These are phyloP conservation scores for Thalpophila matura DNA, from an alignment of 2,888 invertebrate species.

Conservation along the genomic window DNA sequence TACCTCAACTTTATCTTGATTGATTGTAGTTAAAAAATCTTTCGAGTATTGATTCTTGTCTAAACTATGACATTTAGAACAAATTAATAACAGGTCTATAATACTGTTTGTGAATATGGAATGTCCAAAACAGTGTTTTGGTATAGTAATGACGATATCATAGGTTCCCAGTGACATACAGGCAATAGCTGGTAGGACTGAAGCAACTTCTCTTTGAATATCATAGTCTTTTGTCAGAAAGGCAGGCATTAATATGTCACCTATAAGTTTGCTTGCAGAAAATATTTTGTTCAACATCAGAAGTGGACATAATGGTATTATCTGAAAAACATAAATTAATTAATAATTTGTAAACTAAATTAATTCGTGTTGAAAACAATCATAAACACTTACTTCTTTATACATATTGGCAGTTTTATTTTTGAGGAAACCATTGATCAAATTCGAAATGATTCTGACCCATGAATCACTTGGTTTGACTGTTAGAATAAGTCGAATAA, in stretches of 20 bases:
- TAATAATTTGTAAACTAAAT: background rate
- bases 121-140: conserved; percentile 69
- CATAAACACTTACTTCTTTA: conserved; percentile 59
- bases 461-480: conserved; percentile 69
- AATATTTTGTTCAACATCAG: conserved; percentile 77
- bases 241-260: conserved; percentile 83
- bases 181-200: conserved; percentile 73
- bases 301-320: conserved; percentile 78
- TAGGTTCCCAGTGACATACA: conserved; percentile 81
- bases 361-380: background rate
- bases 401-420: conserved; percentile 65
- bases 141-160: conserved; percentile 64
- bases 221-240: conserved; percentile 77
- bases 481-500: conserved; percentile 68
- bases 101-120: conserved; percentile 70
- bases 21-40: conserved; percentile 56
- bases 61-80: conserved; percentile 78
- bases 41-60: conserved; percentile 51
- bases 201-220: conserved; percentile 73
- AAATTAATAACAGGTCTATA: conserved; percentile 72
- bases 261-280: conserved; percentile 82
- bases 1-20: conserved; percentile 66
- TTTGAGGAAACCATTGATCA: conserved; percentile 69
- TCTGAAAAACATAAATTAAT: conserved; percentile 72
- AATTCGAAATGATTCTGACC: conserved; percentile 65